Percentiles rank a stretch among this genome's conserved stretches.
Conservation (phyloP, 2,888 invertebrate genomes). For the Carterocephalus palaemon region DNA sequence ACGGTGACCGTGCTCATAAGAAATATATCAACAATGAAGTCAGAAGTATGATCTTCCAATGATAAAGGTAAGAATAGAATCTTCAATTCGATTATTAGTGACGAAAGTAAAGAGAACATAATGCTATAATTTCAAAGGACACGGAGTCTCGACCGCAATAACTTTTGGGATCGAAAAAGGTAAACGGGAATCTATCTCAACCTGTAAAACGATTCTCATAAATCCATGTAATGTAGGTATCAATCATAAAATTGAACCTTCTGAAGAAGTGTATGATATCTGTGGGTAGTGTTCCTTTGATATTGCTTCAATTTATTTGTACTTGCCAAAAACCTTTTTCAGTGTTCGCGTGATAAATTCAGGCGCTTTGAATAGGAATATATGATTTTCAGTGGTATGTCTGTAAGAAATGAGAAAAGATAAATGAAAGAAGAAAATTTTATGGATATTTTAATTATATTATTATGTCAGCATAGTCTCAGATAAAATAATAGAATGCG, state of each 20-base stretch:
- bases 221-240: constrained; percentile 22
- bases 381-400: not conserved
- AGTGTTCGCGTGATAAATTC: constrained; percentile 7
- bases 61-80: too few relatives aligned
- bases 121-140: not conserved
- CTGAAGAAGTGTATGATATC: constrained; percentile 16
- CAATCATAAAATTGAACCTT: constrained; percentile 23
- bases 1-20: too few relatives aligned
- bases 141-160: not conserved
- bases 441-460: too few relatives aligned
- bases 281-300: constrained; percentile 11
- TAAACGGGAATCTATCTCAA: constrained; percentile 18
- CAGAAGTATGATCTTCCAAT: too few relatives aligned
- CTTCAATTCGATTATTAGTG: too few relatives aligned
- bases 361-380: constrained; percentile 1
- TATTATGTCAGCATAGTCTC: too few relatives aligned
- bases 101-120: not conserved
- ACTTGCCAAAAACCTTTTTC: constrained; percentile 9
- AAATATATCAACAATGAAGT: too few relatives aligned
- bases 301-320: constrained; percentile 15
- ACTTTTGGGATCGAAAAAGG: constrained; percentile 17
- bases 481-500: too few relatives aligned
- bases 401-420: not conserved
- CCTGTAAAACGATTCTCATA: constrained; percentile 20
- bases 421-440: too few relatives aligned